Base-by-base conservation (phyloP, 1,140 invertebrate genomes). In the Pogonomyrmex barbatus region DNA sequence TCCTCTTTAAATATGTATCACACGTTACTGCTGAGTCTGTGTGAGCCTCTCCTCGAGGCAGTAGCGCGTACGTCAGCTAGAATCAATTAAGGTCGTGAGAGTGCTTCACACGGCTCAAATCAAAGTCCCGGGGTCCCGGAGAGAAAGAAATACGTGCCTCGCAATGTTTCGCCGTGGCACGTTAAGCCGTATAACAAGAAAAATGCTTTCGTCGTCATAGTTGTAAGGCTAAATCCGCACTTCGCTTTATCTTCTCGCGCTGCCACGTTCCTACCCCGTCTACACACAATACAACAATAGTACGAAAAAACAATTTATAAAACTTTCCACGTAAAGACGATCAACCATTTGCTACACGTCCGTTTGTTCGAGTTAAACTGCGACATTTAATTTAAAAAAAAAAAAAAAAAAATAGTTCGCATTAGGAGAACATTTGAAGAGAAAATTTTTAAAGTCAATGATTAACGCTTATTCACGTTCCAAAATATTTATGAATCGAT, bases 71-170 rank as follows among this genome's bases (percentile, higher is more conserved):
- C 79, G 79, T 83, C 79, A 83, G 68, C 79, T 83, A 75, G 79
- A 83, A 83, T 83, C 79, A 83, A 83, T 83, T 83, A 83, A 83
- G 79, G 79, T 83, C 79, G 79, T 50, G 68, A 75, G 68, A 83
- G 79, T 60, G 79, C 79, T 73, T 60, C 68, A 47, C 68, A 60
- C 68, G 68, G 42, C 54, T 83, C 79, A 83, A 83, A 83, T 83
- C 79, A 83, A 83, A 83, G 79, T 83, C 68, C 68, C 68, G 42
- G 42, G 33, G 30, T 62, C 10, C 67, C 54, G n/a, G 78, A 75
- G 79, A 82, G 67, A 82, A 82, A 82, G 67, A 83, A 75, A 60
- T 83, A 83, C 79, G 79, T 73, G 79, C 79, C 68, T 83, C 79
- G 68, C 79, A 75, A 83, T 83, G 79, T 83, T 83, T 83, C 79